Percentiles rank a stretch among this genome's conserved stretches.
Conservation (phyloP, 2,113 vertebrate genomes). For the Zootoca vivipara region DNA sequence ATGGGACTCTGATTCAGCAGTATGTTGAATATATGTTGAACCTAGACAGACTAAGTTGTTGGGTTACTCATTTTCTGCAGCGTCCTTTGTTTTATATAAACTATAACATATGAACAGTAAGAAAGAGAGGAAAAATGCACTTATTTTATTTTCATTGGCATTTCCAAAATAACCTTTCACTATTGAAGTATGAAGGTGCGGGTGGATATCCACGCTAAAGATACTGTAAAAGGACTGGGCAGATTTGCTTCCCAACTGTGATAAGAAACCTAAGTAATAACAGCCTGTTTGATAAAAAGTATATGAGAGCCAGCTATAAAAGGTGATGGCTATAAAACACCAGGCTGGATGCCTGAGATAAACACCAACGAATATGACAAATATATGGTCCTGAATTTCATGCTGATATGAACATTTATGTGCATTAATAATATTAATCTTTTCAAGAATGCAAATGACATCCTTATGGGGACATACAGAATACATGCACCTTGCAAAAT, state of each 20-base stretch:
- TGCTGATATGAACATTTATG: neutral
- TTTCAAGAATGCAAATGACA: neutral
- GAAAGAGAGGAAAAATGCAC: neutral
- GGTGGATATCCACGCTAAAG: conserved; percentile 37
- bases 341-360: neutral
- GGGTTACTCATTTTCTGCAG: conserved; percentile 42
- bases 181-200: conserved; percentile 40
- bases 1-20: too few relatives aligned
- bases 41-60: conserved; percentile 42
- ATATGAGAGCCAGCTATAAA: neutral
- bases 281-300: conserved; percentile 19
- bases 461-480: neutral
- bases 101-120: conserved; percentile 26
- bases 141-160: conserved; percentile 42
- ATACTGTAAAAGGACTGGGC: conserved; percentile 33
- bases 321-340: neutral
- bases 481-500: neutral
- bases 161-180: conserved; percentile 27
- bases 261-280: conserved; percentile 43
- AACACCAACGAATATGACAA: neutral
- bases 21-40: too few relatives aligned
- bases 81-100: conserved; percentile 43
- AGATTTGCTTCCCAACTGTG: conserved; percentile 45
- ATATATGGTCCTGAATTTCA: neutral
- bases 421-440: neutral